phyloP scores from a whole-genome alignment of 2,113 vertebrate species.

The Thamnaconus septentrionalis region DNA sequence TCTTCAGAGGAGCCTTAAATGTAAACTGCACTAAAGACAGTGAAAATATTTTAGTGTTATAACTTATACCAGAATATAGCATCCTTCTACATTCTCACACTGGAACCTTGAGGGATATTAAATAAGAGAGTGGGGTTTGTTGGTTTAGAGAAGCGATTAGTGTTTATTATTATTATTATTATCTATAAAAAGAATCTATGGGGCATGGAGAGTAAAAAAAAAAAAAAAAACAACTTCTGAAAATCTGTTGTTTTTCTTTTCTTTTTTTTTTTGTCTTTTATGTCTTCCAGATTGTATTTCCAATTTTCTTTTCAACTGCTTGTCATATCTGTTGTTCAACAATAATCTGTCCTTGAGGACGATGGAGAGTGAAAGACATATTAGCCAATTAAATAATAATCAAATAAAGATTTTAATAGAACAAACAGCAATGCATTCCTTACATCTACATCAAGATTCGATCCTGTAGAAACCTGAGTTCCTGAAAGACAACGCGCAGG shows the following conservation, averaged over 20 bases:
- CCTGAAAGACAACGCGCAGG: too few species aligned
- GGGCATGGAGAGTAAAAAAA: not conserved
- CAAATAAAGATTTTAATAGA: constrained; percentile 63
- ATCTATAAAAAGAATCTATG: not conserved
- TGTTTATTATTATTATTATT: constrained; percentile 19
- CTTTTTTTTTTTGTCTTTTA: not conserved
- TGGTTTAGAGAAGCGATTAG: constrained; percentile 25
- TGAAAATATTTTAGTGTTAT: constrained; percentile 41
- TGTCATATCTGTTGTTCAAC: constrained; percentile 45
- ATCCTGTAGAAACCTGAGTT: too few species aligned
- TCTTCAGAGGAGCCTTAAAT: constrained; percentile 35
- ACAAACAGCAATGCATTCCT: constrained; percentile 18
- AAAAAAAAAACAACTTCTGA: constrained; percentile 21
- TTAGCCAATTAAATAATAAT: constrained; percentile 47
- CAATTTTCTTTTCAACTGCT: constrained; percentile 48
- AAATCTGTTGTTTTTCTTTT: constrained; percentile 32
- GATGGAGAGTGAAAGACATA: constrained; percentile 43
- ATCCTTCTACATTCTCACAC: constrained; percentile 45
- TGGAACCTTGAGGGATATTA: constrained; percentile 29
- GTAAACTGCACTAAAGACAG: constrained; percentile 43
- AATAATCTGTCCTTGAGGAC: constrained; percentile 28
- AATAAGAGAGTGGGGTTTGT: constrained; percentile 29
- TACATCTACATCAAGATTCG: too few species aligned
- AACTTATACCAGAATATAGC: constrained; percentile 36
- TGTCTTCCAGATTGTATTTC: constrained; percentile 40